These are phyloP conservation scores for Xiphorhynchus erythropygius DNA, from an alignment of 2,797 vertebrate genomes.

Conservation along the genomic window DNA sequence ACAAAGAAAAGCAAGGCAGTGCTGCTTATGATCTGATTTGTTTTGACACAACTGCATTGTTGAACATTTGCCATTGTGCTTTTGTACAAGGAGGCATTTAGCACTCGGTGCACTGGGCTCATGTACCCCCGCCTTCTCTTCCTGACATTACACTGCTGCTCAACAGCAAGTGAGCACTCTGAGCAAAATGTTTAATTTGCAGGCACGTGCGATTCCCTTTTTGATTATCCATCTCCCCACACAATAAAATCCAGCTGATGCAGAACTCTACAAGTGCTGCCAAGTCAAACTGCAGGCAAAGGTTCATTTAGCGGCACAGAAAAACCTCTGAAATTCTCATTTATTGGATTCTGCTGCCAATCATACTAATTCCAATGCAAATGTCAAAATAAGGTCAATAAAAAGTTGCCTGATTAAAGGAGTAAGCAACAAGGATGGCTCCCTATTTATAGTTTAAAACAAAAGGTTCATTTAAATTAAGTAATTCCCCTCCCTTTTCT, in stretches of 20 bases:
- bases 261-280: slow-evolving; percentile 36
- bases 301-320: slow-evolving; percentile 17
- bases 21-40: not conserved
- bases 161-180: not conserved
- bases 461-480: not conserved
- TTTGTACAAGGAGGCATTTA: not conserved
- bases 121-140: not conserved
- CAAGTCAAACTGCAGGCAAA: slow-evolving; percentile 51
- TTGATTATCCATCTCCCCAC: slow-evolving; percentile 55
- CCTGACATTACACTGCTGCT: not conserved
- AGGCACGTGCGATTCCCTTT: not conserved
- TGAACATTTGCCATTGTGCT: slow-evolving; percentile 17
- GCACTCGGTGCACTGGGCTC: not conserved
- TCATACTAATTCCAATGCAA: slow-evolving; percentile 41
- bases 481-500: not conserved
- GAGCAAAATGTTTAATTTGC: slow-evolving; percentile 50
- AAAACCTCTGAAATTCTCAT: slow-evolving; percentile 50
- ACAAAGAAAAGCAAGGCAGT: not conserved
- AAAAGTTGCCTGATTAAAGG: slow-evolving; percentile 13
- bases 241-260: slow-evolving; percentile 65
- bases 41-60: not conserved
- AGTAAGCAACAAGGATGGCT: not conserved
- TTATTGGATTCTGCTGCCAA: slow-evolving; percentile 48
- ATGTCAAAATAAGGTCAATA: slow-evolving; percentile 43
- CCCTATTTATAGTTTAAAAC: not conserved